phyloP scores from a whole-genome alignment of 1,140 invertebrate species.

The Drosophila kohkoa region DNA sequence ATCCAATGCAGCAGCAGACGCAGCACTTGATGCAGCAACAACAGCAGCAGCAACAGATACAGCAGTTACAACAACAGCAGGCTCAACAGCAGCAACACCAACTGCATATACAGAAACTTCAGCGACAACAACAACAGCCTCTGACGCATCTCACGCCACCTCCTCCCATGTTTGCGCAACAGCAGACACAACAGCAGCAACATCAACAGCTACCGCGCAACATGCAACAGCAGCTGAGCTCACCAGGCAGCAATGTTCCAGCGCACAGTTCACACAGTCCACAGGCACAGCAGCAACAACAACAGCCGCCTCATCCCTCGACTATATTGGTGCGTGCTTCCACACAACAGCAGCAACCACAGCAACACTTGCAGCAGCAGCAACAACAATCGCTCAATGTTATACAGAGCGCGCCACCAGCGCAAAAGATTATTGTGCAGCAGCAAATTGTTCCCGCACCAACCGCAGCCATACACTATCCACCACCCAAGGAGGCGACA shows the following conservation, averaged over 20 bases:
- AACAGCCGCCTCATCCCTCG: slow-evolving; percentile 32
- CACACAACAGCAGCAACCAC: slow-evolving; percentile 41
- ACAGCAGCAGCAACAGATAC: slow-evolving; percentile 35
- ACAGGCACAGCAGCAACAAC: slow-evolving; percentile 28
- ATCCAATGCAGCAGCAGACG: slow-evolving; percentile 47
- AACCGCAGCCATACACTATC: slow-evolving; percentile 46
- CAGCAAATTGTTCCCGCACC: slow-evolving; percentile 71
- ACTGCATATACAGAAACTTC: slow-evolving; percentile 51
- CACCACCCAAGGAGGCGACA: slow-evolving; percentile 45
- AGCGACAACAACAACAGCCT: slow-evolving; percentile 28
- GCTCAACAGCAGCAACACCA: slow-evolving; percentile 31
- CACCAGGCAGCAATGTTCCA: slow-evolving; percentile 27
- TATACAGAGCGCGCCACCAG: slow-evolving; percentile 61
- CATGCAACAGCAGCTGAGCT: slow-evolving; percentile 43
- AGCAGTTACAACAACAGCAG: slow-evolving; percentile 37
- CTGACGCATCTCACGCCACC: slow-evolving; percentile 33
- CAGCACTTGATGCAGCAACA: slow-evolving; percentile 36
- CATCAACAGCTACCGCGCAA: slow-evolving; percentile 29
- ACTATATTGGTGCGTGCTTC: slow-evolving; percentile 42
- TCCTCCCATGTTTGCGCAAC: slow-evolving; percentile 39
- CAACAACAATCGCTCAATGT: slow-evolving; percentile 64
- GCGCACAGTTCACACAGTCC: slow-evolving; percentile 30
- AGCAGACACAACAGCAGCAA: slow-evolving; percentile 39
- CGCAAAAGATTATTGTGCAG: slow-evolving; percentile 69
- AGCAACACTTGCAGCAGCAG: slow-evolving; percentile 35